These are phyloP conservation scores for Synchiropus splendidus DNA, from an alignment of 2,113 vertebrate species.

Conservation along the genomic window DNA sequence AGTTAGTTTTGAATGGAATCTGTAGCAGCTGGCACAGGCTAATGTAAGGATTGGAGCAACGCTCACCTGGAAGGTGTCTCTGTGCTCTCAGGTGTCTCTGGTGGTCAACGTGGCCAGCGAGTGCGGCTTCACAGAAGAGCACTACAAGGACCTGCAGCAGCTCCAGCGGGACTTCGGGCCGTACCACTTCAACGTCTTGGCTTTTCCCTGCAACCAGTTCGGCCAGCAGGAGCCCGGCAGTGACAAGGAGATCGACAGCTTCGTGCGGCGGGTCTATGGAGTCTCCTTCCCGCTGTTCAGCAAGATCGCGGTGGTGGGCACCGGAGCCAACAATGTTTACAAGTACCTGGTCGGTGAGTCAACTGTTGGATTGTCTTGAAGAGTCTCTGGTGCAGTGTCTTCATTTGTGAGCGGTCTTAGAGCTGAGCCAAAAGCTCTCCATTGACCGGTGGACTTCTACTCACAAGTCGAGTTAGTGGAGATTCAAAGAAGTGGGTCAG, in stretches of 20 bases:
- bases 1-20: too few species aligned
- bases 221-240: slow-evolving; percentile 91
- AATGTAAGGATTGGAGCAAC: not conserved
- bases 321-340: slow-evolving; percentile 82
- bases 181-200: slow-evolving; percentile 89
- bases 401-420: too few species aligned
- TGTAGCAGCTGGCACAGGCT: too few species aligned
- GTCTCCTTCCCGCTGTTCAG: slow-evolving; percentile 94
- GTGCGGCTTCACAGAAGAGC: slow-evolving; percentile 87
- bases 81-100: slow-evolving; percentile 74
- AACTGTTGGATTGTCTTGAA: too few species aligned
- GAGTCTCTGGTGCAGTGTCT: too few species aligned
- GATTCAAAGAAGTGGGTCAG: too few species aligned
- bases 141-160: slow-evolving; percentile 86
- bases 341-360: slow-evolving; percentile 74
- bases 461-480: too few species aligned
- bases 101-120: slow-evolving; percentile 95
- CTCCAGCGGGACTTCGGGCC: slow-evolving; percentile 87
- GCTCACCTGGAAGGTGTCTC: not conserved
- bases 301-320: slow-evolving; percentile 79
- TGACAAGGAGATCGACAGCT: slow-evolving; percentile 89
- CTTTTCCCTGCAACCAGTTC: slow-evolving; percentile 97
- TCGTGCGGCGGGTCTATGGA: slow-evolving; percentile 77
- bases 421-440: too few species aligned
- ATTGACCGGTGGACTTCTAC: too few species aligned